Percentiles rank a stretch among this genome's conserved stretches.
Conservation (phyloP, 2,797 vertebrate species). For the Microhierax caerulescens region DNA sequence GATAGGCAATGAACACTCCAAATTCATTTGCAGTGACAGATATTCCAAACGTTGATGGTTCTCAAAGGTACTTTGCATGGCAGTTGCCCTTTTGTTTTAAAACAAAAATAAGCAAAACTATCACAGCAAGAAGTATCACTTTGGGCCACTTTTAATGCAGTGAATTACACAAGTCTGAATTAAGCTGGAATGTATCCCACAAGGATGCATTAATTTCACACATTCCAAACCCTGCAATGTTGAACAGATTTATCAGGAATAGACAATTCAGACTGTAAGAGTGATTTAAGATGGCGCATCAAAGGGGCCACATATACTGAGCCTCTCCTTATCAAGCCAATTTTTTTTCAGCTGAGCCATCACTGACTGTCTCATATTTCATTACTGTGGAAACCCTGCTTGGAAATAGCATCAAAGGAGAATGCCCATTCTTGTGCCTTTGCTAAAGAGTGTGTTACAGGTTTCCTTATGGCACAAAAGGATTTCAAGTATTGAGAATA, state of each 20-base stretch:
- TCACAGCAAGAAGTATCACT: background rate
- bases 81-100: background rate
- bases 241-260: background rate
- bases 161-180: background rate
- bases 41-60: background rate
- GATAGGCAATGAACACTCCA: background rate
- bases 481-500: background rate
- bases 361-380: background rate
- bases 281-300: background rate
- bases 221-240: background rate
- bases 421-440: background rate
- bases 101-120: background rate
- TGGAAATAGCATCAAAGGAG: background rate
- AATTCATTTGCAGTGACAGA: background rate
- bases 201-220: background rate
- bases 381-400: background rate
- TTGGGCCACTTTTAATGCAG: background rate
- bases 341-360: constrained; percentile 3
- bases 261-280: background rate
- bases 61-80: background rate
- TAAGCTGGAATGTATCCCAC: background rate
- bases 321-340: background rate
- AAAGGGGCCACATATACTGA: background rate
- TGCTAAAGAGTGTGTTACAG: background rate
- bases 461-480: background rate